phyloP scores from a whole-genome alignment of 2,113 vertebrate genomes.

The Tenrec ecaudatus region DNA sequence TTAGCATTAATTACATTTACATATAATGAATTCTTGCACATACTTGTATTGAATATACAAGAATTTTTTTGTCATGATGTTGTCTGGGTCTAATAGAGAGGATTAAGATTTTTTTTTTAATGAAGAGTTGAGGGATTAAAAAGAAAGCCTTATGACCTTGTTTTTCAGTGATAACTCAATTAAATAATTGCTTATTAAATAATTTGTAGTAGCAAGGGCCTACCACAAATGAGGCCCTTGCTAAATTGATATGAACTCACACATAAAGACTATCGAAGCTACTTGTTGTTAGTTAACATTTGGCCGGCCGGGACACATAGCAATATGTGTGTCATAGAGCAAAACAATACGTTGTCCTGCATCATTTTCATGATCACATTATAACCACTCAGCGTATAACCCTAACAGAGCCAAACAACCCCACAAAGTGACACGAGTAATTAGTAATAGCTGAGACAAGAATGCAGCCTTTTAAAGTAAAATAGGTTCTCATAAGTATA shows the following conservation, averaged over 20 bases:
- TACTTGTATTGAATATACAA: background rate
- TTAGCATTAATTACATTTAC: background rate
- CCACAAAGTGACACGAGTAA: background rate
- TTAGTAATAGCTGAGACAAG: background rate
- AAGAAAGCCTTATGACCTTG: background rate
- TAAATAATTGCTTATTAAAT: background rate
- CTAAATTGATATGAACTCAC: background rate
- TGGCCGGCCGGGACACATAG: background rate
- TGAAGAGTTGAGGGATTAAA: background rate
- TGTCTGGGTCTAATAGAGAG: background rate
- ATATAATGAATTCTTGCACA: background rate
- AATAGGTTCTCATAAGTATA: background rate
- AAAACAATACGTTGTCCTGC: background rate
- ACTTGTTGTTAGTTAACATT: background rate
- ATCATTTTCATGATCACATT: background rate
- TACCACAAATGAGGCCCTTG: background rate
- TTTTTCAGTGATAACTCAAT: background rate
- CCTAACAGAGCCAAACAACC: background rate
- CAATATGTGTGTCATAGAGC: background rate
- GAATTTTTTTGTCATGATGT: background rate
- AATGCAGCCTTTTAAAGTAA: background rate
- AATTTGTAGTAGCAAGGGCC: background rate
- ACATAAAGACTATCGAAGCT: background rate
- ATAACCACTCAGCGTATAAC: background rate
- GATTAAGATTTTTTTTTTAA: background rate